Evolutionary conservation across 2,888 invertebrate species (phyloP), one percentile per base, ranked within the genome.

Genomic region (Neoaliturus tenellus): DNA sequence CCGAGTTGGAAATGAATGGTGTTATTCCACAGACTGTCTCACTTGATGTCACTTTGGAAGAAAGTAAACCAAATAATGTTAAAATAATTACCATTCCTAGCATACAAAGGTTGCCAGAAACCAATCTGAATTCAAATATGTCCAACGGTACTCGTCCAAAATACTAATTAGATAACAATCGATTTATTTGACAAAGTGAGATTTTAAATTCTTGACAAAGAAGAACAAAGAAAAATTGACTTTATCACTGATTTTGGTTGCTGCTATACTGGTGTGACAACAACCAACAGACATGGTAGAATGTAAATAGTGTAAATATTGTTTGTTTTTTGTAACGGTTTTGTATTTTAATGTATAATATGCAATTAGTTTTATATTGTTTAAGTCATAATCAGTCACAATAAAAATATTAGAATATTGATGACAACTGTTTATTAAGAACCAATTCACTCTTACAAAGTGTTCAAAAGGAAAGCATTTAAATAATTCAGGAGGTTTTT

Each of bases 301-400:
- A 4, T 55, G 55, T 55, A 55, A 55, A 55, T 55, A 55, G 55
- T 55, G 55, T 55, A 55, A 2, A 55, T 55, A 55, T 25, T 41
- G 20, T 55, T 55, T 55, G 1, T 55, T 23, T 55, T 8, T 55
- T 51, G 3, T 44, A 44, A 44, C 2, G 17, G 44, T 44, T 44
- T 44, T 44, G 44, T 44, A 44, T 44, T 44, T n/a, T n/a, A n/a
- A n/a, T n/a, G n/a, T 44, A 39, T 44, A 12, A 14, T 17, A 44
- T 44, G 44, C 12, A 39, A 12, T 39, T 8, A 39, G 5, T 39
- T 5, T 39, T 39, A 12, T 39, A 39, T 12, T 8, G 39, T 8
- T n/a, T n/a, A n/a, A n/a, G n/a, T n/a, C n/a, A n/a, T n/a, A n/a
- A n/a, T n/a, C n/a, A n/a, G n/a, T n/a, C n/a, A n/a, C n/a, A n/a